Conservation (phyloP, 2,797 vertebrate species). For the Gobionotothen gibberifrons region DNA sequence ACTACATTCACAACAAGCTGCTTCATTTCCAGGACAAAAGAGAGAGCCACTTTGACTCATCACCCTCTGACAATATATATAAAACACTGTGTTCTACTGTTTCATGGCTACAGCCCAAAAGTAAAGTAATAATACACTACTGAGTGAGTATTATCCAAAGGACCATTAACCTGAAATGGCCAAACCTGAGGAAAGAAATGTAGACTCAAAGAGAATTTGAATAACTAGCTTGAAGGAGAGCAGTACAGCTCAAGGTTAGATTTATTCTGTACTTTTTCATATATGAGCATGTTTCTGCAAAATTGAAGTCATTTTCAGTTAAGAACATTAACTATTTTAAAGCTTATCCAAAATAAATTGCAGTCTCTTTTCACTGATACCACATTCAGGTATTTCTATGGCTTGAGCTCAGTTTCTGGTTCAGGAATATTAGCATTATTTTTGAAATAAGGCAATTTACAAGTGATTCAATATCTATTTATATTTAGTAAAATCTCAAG, state of each 20-base stretch:
- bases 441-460: conserved; percentile 58
- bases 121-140: conserved; percentile 20
- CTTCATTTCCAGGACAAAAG: conserved; percentile 14
- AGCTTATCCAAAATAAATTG: conserved; percentile 23
- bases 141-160: conserved; percentile 37
- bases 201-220: conserved; percentile 16
- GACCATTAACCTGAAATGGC: conserved; percentile 30
- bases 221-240: not conserved
- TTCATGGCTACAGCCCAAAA: conserved; percentile 27
- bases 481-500: conserved; percentile 30
- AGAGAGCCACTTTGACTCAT: conserved; percentile 8
- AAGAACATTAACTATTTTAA: conserved; percentile 26
- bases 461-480: conserved; percentile 25
- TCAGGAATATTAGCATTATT: conserved; percentile 33
- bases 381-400: conserved; percentile 19
- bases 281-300: conserved; percentile 13
- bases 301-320: conserved; percentile 20
- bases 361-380: conserved; percentile 21
- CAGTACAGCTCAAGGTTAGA: not conserved
- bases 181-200: conserved; percentile 17
- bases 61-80: conserved; percentile 34
- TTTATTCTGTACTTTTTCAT: not conserved
- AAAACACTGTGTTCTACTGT: conserved; percentile 31
- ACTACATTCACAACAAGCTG: conserved; percentile 11
- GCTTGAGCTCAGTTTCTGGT: conserved; percentile 46